Percentiles rank a stretch among this genome's conserved stretches.
Evolutionary conservation across 1,140 invertebrate species (phyloP).

Genomic region (Rhizoglyphus robini): DNA sequence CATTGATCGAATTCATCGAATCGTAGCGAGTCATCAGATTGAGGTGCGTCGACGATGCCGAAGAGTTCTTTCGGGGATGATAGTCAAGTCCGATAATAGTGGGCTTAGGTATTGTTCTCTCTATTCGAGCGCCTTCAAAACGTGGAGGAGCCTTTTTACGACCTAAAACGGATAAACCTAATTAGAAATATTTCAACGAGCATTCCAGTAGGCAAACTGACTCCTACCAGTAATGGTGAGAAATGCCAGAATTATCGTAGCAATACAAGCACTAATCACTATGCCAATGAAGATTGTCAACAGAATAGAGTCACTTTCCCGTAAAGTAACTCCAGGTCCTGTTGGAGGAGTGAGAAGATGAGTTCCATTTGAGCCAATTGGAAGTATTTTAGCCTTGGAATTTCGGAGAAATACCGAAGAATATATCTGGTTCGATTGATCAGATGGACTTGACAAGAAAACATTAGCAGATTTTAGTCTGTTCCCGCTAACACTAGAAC

Average conservation of each 20-base stretch:
- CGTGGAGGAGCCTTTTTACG: not conserved
- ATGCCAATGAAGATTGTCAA: slow-evolving; percentile 18
- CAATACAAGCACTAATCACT: slow-evolving; percentile 12
- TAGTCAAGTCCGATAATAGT: slow-evolving; percentile 17
- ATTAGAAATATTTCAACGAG: not conserved
- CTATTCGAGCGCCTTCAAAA: slow-evolving; percentile 5
- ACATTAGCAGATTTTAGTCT: not conserved
- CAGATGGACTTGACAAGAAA: not conserved
- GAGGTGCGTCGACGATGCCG: not conserved
- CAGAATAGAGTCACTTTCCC: slow-evolving; percentile 10
- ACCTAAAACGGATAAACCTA: not conserved
- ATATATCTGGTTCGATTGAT: not conserved
- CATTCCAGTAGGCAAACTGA: not conserved
- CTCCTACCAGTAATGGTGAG: slow-evolving; percentile 7
- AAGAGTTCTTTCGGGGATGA: not conserved
- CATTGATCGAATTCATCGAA: slow-evolving; percentile 14
- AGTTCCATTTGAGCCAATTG: not conserved
- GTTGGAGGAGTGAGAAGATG: not conserved
- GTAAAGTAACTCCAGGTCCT: not conserved
- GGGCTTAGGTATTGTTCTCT: slow-evolving; percentile 8
- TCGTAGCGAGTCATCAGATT: slow-evolving; percentile 5
- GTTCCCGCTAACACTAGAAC: not conserved
- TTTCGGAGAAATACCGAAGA: slow-evolving; percentile 9
- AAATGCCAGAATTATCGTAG: slow-evolving; percentile 9
- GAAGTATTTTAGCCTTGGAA: slow-evolving; percentile 9